Conservation (phyloP, 2,113 vertebrate genomes). For the Garra rufa region DNA sequence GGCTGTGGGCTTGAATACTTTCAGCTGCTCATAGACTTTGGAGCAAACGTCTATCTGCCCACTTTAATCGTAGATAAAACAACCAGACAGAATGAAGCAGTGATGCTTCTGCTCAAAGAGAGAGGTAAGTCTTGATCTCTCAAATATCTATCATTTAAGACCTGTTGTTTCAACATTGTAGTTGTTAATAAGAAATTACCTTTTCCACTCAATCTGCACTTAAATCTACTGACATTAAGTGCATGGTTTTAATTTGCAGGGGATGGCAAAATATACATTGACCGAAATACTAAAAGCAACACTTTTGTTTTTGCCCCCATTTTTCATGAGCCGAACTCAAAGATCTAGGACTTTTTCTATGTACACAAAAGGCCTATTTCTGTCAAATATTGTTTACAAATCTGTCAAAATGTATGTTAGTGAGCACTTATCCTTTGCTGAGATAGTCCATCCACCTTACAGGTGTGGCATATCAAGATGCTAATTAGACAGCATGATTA, state of each 20-base stretch:
- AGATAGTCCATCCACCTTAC: too few species aligned
- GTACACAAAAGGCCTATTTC: too few species aligned
- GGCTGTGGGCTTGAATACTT: conserved; percentile 82
- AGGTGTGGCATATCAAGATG: too few species aligned
- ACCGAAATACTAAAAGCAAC: too few species aligned
- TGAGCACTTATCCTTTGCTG: too few species aligned
- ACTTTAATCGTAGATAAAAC: conserved; percentile 68
- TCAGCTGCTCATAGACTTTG: conserved; percentile 90
- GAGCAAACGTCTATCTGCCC: conserved; percentile 90
- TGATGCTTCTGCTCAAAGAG: conserved; percentile 83
- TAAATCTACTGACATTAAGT: neutral
- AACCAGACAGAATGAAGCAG: conserved; percentile 76
- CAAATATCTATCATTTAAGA: neutral
- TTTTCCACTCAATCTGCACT: neutral
- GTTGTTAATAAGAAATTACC: neutral
- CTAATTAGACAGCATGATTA: too few species aligned
- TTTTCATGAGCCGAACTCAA: too few species aligned
- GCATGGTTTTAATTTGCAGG: neutral
- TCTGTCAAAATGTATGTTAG: too few species aligned
- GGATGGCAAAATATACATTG: too few species aligned
- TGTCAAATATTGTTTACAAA: too few species aligned
- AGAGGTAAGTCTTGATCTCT: conserved; percentile 85
- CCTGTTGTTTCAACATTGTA: neutral
- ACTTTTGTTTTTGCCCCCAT: too few species aligned
- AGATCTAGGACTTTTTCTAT: too few species aligned